phyloP scores from a whole-genome alignment of 2,888 invertebrate species.

The Cataglyphis rosenhaueri region DNA sequence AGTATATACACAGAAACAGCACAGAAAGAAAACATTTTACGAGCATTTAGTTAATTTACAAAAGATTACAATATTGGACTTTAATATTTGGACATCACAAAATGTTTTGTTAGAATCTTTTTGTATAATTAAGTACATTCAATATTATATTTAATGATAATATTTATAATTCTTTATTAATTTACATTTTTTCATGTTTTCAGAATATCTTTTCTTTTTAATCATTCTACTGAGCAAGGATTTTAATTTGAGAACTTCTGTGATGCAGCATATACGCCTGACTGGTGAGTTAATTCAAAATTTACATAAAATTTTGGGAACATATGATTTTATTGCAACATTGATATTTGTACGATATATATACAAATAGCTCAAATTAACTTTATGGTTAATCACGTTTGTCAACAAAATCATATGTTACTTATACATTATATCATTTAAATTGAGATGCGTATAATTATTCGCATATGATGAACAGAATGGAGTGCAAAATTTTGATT shows the following conservation, averaged over 20 bases:
- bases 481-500: not conserved
- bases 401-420: not conserved
- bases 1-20: no score
- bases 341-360: not conserved
- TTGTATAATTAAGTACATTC: not conserved
- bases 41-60: not conserved
- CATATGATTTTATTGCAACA: not conserved
- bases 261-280: not conserved
- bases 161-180: not conserved
- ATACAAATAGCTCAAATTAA: not conserved
- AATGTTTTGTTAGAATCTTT: not conserved
- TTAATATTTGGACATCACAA: not conserved
- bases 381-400: not conserved
- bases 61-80: not conserved
- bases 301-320: not conserved
- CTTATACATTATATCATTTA: not conserved
- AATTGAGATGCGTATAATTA: not conserved
- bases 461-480: not conserved
- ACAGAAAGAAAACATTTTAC: no score
- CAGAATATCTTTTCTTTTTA: not conserved
- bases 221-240: not conserved
- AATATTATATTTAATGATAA: not conserved
- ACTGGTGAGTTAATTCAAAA: not conserved
- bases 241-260: not conserved
- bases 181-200: not conserved